These are phyloP conservation scores for Dryas iulia DNA, from an alignment of 1,140 invertebrate genomes.

Conservation along the genomic window DNA sequence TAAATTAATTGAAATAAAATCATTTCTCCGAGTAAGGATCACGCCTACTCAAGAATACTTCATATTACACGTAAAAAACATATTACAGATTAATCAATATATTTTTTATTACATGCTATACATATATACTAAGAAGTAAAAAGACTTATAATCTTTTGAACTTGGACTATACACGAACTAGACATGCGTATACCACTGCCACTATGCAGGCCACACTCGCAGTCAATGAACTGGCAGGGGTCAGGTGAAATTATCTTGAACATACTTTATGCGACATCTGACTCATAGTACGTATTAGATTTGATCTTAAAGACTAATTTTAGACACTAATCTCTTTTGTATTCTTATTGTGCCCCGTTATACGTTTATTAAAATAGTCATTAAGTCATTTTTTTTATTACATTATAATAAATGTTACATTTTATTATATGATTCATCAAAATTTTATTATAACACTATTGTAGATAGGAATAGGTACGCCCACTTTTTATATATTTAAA, in stretches of 20 bases:
- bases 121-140: too few species aligned
- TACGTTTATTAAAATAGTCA: background rate
- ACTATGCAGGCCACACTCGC: slow-evolving; percentile 63
- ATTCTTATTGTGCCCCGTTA: background rate
- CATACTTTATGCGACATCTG: slow-evolving; percentile 63
- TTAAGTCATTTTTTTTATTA: background rate
- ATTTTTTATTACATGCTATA: too few species aligned
- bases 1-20: too few species aligned
- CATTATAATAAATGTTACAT: background rate
- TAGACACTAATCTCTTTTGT: background rate
- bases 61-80: too few species aligned
- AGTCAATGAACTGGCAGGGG: slow-evolving; percentile 77
- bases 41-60: too few species aligned
- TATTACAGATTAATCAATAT: too few species aligned
- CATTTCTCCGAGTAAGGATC: too few species aligned
- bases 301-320: background rate
- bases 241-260: slow-evolving; percentile 78
- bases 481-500: too few species aligned
- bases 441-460: too few species aligned
- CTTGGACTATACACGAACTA: slow-evolving; percentile 45
- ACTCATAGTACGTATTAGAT: slow-evolving; percentile 50
- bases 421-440: too few species aligned
- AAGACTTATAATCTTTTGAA: slow-evolving; percentile 7
- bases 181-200: slow-evolving; percentile 70
- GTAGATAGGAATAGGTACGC: too few species aligned